Evolutionary conservation across 2,113 vertebrate species (phyloP).

Genomic region (Malurus cyaneus): DNA sequence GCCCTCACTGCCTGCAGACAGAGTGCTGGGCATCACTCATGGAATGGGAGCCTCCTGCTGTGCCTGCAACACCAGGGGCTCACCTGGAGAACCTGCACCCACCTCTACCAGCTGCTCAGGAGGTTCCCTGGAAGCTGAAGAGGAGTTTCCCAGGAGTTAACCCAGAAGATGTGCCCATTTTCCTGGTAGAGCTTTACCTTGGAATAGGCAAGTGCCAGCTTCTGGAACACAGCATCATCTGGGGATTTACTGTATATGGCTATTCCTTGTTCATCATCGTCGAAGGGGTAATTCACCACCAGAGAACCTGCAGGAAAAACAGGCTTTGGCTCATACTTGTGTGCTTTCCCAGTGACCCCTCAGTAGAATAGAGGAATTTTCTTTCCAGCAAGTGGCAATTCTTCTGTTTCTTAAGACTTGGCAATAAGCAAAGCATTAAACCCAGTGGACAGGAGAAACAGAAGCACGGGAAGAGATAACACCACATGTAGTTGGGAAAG

Average conservation of each 20-base stretch:
- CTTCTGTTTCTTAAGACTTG: neutral
- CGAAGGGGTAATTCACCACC: conserved; percentile 97
- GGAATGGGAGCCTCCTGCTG: neutral
- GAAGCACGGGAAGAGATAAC: neutral
- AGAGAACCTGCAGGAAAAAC: conserved; percentile 82
- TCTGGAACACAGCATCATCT: conserved; percentile 89
- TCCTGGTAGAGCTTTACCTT: conserved; percentile 76
- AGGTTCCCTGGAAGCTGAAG: neutral
- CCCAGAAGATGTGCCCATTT: neutral
- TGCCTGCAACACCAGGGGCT: neutral
- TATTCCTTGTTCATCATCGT: conserved; percentile 81
- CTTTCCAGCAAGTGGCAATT: neutral
- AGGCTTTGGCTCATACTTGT: neutral
- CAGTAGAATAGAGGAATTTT: neutral
- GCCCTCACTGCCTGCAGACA: neutral
- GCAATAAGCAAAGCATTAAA: neutral
- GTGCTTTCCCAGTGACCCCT: neutral
- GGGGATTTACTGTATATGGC: conserved; percentile 85
- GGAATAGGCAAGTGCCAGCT: conserved; percentile 88
- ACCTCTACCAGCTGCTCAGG: neutral
- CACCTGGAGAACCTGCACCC: neutral
- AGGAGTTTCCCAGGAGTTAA: neutral
- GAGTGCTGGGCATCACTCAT: neutral
- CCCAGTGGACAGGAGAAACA: neutral
- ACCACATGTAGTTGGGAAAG: neutral